Evolutionary conservation across 2,113 vertebrate species (phyloP).

Genomic region (Eira barbara): DNA sequence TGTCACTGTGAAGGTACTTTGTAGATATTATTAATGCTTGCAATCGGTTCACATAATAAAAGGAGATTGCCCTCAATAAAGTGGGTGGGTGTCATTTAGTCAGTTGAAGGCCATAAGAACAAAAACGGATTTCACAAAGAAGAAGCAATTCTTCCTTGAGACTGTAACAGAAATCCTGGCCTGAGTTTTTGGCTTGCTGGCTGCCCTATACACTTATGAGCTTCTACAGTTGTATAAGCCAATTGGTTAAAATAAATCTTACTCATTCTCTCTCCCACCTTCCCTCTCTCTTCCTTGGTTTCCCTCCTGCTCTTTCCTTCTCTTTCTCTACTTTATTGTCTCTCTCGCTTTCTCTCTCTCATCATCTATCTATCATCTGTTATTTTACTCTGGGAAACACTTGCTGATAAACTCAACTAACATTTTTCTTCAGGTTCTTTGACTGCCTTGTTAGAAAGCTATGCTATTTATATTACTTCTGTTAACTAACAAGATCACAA

Average conservation of each 20-base stretch:
- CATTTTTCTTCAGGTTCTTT: background rate
- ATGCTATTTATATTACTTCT: background rate
- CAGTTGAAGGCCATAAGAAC: background rate
- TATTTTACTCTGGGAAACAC: background rate
- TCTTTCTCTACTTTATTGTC: background rate
- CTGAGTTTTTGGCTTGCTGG: background rate
- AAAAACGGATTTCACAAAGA: background rate
- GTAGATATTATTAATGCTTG: background rate
- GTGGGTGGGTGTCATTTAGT: background rate
- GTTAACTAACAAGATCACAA: background rate
- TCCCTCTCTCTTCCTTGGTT: background rate
- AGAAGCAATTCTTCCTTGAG: background rate
- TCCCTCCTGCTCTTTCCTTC: background rate
- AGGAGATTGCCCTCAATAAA: background rate
- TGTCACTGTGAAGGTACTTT: background rate
- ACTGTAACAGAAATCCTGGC: background rate
- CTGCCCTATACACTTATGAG: background rate
- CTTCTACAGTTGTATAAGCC: background rate
- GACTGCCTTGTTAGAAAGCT: background rate
- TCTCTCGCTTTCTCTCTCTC: background rate
- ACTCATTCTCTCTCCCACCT: too few species aligned
- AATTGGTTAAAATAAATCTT: background rate
- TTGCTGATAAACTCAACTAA: background rate
- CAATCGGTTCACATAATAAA: background rate
- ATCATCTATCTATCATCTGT: background rate